Percentiles rank a stretch among this genome's conserved stretches.
Conservation (phyloP, 1,140 invertebrate species). For the Nasonia vitripennis region DNA sequence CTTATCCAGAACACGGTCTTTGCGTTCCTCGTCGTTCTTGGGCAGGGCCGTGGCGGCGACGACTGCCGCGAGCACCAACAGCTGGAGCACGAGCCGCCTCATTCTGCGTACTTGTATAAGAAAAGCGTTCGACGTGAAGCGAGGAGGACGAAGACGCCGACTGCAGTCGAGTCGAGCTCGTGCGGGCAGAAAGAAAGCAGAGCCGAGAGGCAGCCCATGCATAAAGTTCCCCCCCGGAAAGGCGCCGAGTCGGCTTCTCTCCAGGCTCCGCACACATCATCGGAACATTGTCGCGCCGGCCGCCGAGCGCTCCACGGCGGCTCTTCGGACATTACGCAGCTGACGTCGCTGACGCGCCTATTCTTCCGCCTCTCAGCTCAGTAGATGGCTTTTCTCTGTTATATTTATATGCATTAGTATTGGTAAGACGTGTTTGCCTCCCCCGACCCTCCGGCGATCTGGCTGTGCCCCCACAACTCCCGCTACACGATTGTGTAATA, state of each 20-base stretch:
- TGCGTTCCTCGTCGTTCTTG: slow-evolving; percentile 5
- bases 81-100: slow-evolving; percentile 16
- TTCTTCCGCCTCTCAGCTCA: too few relatives aligned
- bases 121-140: too few relatives aligned
- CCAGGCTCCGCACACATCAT: slow-evolving; percentile 50
- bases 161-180: too few relatives aligned
- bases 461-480: too few relatives aligned
- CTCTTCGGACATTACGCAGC: not conserved
- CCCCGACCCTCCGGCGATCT: too few relatives aligned
- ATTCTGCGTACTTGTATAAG: not conserved
- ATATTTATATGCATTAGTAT: not conserved
- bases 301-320: slow-evolving; percentile 34
- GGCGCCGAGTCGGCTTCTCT: slow-evolving; percentile 5
- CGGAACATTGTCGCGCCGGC: slow-evolving; percentile 10
- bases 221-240: not conserved
- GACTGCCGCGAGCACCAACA: not conserved
- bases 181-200: too few relatives aligned
- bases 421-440: too few relatives aligned
- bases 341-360: too few relatives aligned
- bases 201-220: too few relatives aligned
- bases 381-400: too few relatives aligned
- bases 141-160: too few relatives aligned
- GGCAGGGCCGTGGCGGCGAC: slow-evolving; percentile 39
- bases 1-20: slow-evolving; percentile 34
- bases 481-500: too few relatives aligned